These are phyloP conservation scores for Clepsis dumicolana DNA, from an alignment of 2,888 invertebrate genomes.

Conservation along the genomic window DNA sequence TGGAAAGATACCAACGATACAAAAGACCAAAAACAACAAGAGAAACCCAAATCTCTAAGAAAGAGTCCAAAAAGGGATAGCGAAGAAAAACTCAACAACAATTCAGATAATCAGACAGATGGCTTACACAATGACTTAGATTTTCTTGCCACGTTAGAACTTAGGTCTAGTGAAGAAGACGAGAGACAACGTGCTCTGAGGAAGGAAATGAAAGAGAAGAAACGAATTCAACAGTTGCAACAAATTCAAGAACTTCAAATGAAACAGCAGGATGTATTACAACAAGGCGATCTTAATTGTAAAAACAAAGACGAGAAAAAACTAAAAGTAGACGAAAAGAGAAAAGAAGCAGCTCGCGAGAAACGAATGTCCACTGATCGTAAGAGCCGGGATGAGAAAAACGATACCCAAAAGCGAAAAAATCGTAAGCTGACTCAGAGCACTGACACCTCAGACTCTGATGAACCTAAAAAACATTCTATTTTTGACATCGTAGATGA, in stretches of 20 bases:
- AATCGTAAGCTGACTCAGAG: conserved; percentile 82
- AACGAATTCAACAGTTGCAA: conserved; percentile 80
- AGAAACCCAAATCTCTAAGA: conserved; percentile 64
- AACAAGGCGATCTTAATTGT: conserved; percentile 70
- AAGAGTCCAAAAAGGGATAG: conserved; percentile 64
- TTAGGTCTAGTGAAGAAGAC: conserved; percentile 86
- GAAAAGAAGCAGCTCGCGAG: conserved; percentile 77
- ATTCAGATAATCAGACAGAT: conserved; percentile 60
- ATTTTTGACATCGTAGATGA: conserved; percentile 96
- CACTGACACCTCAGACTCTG: conserved; percentile 90
- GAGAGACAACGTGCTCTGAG: conserved; percentile 84
- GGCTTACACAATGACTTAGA: conserved; percentile 84
- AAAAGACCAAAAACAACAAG: conserved; percentile 58
- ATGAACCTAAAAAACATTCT: conserved; percentile 95
- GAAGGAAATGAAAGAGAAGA: conserved; percentile 86
- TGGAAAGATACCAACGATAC: conserved; percentile 62
- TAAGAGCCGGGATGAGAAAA: conserved; percentile 82
- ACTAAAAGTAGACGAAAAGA: conserved; percentile 74
- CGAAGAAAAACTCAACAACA: conserved; percentile 58
- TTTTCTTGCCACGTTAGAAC: conserved; percentile 86
- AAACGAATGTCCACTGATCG: conserved; percentile 83
- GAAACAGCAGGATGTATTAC: conserved; percentile 79
- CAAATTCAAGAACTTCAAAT: conserved; percentile 82
- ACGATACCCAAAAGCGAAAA: conserved; percentile 72
- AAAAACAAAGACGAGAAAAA: conserved; percentile 80